Base-by-base conservation (phyloP, 2,113 vertebrate genomes). In the Daphoenositta chrysoptera region DNA sequence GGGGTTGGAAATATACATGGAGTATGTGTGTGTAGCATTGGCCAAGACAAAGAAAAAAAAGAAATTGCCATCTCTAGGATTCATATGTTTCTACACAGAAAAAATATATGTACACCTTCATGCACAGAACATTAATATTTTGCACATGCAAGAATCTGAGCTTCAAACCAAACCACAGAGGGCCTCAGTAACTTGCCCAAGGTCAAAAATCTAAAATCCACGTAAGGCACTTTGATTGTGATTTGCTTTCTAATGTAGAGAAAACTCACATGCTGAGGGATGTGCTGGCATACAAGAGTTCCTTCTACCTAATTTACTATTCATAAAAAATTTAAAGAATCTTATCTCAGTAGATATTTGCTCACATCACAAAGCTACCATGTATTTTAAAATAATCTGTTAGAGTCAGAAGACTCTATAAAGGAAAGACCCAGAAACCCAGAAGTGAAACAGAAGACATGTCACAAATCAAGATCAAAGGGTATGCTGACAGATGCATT, bases 171-270 rank as follows among this genome's bases (percentile, higher is more conserved):
- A 83, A 82, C 31, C 86, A 58, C 86, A 51, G 47, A 90, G 76
- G 80, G 39, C 68, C 88, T 68, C 73, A 71, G 60, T 23, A 82
- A 73, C 83, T 87, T 84, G 85, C 80, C 83, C 90, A 81, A 94
- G 94, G 95, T 97, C 95, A 93, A 78, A 78, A 95, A 83, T 77
- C 82, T 39, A 78, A 93, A 95, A 88, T 42, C 19, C 47, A 24
- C 15, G 47, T 89, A 92, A 80, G 76, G 44, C 28, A 73, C 72
- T 93, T 90, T 91, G 92, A 89, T 66, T 89, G 76, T 91, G 91
- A 93, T 93, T 93, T 94, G 80, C 83, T 94, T 96, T 92, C 76
- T 91, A 89, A 97, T 75, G 51, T 24, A 78, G 83, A 70, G 44
- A 91, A 91, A 84, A 47, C 72, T 94, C 65, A n/a, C 56, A 64